Evolutionary conservation across 2,797 vertebrate genomes (phyloP), one percentile per base, ranked within the genome.

Genomic region (Lateolabrax maculatus): DNA sequence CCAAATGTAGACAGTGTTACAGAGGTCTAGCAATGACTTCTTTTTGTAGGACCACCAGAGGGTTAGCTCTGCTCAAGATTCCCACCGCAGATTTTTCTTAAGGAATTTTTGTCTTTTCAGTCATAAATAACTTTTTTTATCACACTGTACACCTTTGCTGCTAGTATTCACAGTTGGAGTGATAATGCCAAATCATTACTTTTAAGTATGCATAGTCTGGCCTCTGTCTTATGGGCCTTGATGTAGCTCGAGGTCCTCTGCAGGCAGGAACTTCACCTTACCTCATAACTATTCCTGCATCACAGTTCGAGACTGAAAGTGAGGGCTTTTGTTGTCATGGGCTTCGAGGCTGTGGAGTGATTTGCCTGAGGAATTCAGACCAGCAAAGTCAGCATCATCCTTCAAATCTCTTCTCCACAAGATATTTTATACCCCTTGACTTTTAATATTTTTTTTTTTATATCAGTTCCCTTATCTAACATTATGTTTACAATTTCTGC

Each of bases 251-350:
- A 74, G 41, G 52, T 79, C 62, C 23, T 81, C 29, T 52, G 19
- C 39, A 56, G 31, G 27, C 68, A 46, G 29, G 10, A 73, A 36
- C 5, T 2, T 53, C 51, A 52, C 11, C 8, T 18, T 43, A 36
- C 36, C 48, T 76, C 21, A 25, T 71, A 69, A 75, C 66, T 69
- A 49, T 67, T 71, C 34, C 63, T 62, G 16, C 34, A 39, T 74
- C 31, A 43, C 27, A 52, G 39, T 49, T 8, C 6, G 9, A 57
- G 31, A 31, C 21, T 39, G 52, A 55, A 66, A 63, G 49, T 27
- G 2, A 58, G n/a, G 44, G 29, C 44, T 77, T 76, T 77, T 64
- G 48, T 76, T 77, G 52, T 85, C 64, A 76, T 53, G n/a, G 43
- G 34, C 31, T 74, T 83, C 39, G 79, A 86, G 48, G 61, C 56